A percentile compares a stretch with the other conserved stretches of the same genome.
phyloP scores from a whole-genome alignment of 1,140 invertebrate species.

The Eumaeus atala region DNA sequence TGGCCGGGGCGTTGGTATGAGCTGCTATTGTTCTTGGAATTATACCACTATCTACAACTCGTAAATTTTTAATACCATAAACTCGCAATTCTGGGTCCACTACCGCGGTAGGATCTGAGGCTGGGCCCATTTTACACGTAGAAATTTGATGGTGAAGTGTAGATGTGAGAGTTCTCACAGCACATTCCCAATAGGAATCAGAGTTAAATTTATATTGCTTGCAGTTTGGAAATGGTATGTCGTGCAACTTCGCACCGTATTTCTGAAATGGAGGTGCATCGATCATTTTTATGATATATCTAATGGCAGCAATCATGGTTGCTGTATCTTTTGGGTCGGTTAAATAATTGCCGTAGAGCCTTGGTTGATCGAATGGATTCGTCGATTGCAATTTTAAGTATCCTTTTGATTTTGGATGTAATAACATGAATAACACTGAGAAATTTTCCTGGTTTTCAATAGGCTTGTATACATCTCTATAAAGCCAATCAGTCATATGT shows the following conservation, averaged over 20 bases:
- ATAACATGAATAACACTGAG: conserved; percentile 81
- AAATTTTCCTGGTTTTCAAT: conserved; percentile 78
- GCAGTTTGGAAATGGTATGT: conserved; percentile 77
- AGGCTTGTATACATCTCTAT: conserved; percentile 74
- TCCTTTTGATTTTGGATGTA: conserved; percentile 84
- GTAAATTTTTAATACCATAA: conserved; percentile 79
- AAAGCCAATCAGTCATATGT: conserved; percentile 75
- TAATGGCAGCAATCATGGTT: conserved; percentile 80
- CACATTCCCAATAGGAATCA: conserved; percentile 85
- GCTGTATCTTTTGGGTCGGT: conserved; percentile 78
- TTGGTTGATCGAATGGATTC: conserved; percentile 83
- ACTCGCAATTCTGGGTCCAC: conserved; percentile 83
- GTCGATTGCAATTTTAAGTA: conserved; percentile 78
- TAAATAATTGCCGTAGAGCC: conserved; percentile 85
- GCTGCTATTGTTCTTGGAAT: conserved; percentile 83
- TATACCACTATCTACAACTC: conserved; percentile 85
- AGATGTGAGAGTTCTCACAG: conserved; percentile 76
- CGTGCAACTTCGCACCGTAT: conserved; percentile 75
- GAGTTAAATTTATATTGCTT: conserved; percentile 68
- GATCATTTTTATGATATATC: conserved; percentile 76
- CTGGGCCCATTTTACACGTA: conserved; percentile 86
- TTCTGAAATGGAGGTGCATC: conserved; percentile 77
- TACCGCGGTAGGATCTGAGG: conserved; percentile 79
- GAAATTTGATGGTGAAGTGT: conserved; percentile 82
- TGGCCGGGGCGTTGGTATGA: conserved; percentile 83